A percentile compares a stretch with the other conserved stretches of the same genome.
Conservation (phyloP, 1,140 invertebrate species). For the Acyrthosiphon pisum region DNA sequence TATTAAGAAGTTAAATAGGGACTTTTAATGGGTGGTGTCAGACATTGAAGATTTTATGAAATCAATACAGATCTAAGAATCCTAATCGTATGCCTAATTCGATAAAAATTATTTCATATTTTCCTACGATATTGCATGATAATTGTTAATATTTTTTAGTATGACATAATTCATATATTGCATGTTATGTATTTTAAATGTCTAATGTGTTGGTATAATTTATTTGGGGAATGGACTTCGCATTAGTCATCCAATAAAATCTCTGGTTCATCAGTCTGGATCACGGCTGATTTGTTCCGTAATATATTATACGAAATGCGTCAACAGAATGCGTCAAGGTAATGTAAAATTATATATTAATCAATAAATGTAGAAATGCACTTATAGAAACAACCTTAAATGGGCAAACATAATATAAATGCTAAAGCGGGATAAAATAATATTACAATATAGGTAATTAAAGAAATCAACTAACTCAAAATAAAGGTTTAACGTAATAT, state of each 20-base stretch:
- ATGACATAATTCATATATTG: background rate
- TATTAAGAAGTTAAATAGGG: background rate
- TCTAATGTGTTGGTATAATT: background rate
- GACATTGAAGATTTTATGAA: background rate
- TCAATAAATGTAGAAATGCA: conserved; percentile 5
- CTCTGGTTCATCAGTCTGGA: background rate
- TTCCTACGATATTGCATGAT: background rate
- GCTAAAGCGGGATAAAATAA: background rate
- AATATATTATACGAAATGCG: background rate
- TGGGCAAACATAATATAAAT: background rate
- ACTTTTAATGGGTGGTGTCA: background rate
- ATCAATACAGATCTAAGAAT: background rate
- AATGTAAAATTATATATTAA: background rate
- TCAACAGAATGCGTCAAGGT: background rate
- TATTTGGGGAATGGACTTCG: background rate
- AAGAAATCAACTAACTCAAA: background rate
- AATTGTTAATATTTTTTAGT: background rate
- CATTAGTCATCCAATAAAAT: background rate
- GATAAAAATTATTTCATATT: background rate
- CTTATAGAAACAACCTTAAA: background rate
- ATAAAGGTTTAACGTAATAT: background rate
- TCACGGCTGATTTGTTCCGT: background rate
- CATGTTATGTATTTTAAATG: background rate
- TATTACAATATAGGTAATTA: background rate
- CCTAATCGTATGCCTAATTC: background rate